Base-by-base conservation (phyloP, 1,140 invertebrate species). In the Aradophagus sp. region DNA sequence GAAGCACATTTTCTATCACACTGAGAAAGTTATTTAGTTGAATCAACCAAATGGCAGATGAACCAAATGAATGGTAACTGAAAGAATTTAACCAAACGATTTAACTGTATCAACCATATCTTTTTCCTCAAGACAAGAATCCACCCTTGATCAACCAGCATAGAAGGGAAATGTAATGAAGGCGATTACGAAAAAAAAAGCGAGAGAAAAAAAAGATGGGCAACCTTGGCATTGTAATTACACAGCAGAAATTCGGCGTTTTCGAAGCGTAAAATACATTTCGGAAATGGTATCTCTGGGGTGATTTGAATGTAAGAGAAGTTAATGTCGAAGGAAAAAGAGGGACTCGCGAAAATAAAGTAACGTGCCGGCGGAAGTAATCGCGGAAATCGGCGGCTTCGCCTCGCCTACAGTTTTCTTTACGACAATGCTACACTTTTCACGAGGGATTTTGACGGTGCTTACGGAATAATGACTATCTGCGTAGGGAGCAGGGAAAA, bases 361-460 rank as follows among this genome's bases (percentile, higher is more conserved):
- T 48, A 58, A 58, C 44, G n/a, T 45, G 19, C 34, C 16, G 69
- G 73, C 76, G 67, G 68, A 81, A 77, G 73, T 80, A 78, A 79
- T 80, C 72, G 72, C 62, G 72, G 69, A 77, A 80, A 77, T 77
- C 73, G 74, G 74, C 71, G 59, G 48, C 73, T 63, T 71, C 68
- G 44, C 59, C 11, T 39, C 23, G 5, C 14, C 31, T 34, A 45
- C 62, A 72, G 45, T 45, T 47, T 67, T 56, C 63, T 80, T 77
- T 72, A 74, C 61, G 52, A 68, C 62, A 74, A 65, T 70, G 45
- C 71, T 79, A 71, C 44, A 74, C 66, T 63, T 69, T 55, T 65
- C 45, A 68, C 34, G 47, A 65, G 39, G 47, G 50, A 73, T 69
- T 78, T 74, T 58, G 45, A 73, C 52, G 68, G 63, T 61, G 52